Conservation (phyloP, 2,888 invertebrate genomes). For the Agrochola circellaris region DNA sequence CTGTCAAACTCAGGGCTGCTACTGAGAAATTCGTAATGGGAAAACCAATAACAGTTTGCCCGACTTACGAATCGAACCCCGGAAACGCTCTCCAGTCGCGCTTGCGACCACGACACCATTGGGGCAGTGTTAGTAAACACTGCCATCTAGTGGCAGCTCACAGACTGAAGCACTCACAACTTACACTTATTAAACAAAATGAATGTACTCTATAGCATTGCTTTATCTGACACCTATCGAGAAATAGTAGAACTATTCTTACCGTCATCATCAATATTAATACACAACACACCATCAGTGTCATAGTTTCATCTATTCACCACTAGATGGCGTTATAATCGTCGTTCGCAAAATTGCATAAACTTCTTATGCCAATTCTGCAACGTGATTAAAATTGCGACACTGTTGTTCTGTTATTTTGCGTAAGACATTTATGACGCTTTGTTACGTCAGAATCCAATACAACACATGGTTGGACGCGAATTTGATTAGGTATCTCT, state of each 20-base stretch:
- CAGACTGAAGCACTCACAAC: not conserved
- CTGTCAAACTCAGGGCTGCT: not conserved
- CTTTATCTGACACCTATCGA: not conserved
- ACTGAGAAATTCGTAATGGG: not conserved
- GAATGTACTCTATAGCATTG: not conserved
- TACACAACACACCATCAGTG: not conserved
- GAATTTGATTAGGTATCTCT: slow-evolving; percentile 40
- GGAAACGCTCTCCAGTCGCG: not conserved
- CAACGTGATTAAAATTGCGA: slow-evolving; percentile 35
- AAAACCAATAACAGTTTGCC: not conserved
- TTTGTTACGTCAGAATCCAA: slow-evolving; percentile 39
- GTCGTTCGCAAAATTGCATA: not conserved
- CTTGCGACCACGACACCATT: not conserved
- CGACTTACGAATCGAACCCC: not conserved
- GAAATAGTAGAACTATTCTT: not conserved
- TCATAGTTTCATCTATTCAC: not conserved
- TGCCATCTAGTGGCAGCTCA: not conserved
- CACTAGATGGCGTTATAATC: slow-evolving; percentile 8
- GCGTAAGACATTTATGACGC: slow-evolving; percentile 52
- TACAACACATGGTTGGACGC: slow-evolving; percentile 25
- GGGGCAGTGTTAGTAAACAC: too few relatives aligned
- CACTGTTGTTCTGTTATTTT: slow-evolving; percentile 30
- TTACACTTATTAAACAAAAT: not conserved
- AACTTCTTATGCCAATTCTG: not conserved
- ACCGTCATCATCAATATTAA: slow-evolving; percentile 7